Conservation (phyloP, 2,888 invertebrate species). For the Callinectes sapidus region DNA sequence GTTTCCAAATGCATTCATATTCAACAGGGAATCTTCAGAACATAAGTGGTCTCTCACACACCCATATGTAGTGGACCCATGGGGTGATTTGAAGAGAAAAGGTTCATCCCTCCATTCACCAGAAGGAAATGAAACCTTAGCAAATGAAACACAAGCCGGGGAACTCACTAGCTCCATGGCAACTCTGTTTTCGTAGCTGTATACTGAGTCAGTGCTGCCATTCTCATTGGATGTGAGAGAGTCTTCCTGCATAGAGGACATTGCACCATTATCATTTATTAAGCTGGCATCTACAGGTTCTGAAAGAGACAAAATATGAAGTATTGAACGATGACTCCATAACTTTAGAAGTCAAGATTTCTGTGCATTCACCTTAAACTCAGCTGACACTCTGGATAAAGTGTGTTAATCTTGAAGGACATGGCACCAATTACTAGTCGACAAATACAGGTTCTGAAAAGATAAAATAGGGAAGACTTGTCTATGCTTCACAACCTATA, state of each 20-base stretch:
- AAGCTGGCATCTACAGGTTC: constrained; percentile 54
- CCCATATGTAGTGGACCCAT: background rate
- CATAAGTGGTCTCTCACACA: background rate
- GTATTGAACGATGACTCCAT: constrained; percentile 19
- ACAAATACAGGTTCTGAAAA: constrained; percentile 35
- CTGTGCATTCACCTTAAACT: constrained; percentile 32
- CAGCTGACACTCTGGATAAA: constrained; percentile 27
- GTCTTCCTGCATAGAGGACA: constrained; percentile 55
- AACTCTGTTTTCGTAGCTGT: constrained; percentile 52
- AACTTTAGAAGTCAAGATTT: background rate
- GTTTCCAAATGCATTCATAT: background rate
- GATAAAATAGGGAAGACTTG: background rate
- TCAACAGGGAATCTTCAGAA: background rate
- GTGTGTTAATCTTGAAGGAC: constrained; percentile 25
- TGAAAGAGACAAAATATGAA: constrained; percentile 50
- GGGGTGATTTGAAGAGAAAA: constrained; percentile 30
- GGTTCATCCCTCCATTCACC: constrained; percentile 14
- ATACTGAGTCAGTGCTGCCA: constrained; percentile 47
- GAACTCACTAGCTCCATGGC: constrained; percentile 51
- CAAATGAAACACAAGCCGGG: constrained; percentile 30
- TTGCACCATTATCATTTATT: constrained; percentile 55
- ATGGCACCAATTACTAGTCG: constrained; percentile 29
- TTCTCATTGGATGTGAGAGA: constrained; percentile 47
- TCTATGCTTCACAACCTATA: constrained; percentile 2
- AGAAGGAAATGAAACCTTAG: background rate